Percentiles rank a stretch among this genome's conserved stretches.
Evolutionary conservation across 2,888 invertebrate genomes (phyloP).

Genomic region (Leptopilina syphax): DNA sequence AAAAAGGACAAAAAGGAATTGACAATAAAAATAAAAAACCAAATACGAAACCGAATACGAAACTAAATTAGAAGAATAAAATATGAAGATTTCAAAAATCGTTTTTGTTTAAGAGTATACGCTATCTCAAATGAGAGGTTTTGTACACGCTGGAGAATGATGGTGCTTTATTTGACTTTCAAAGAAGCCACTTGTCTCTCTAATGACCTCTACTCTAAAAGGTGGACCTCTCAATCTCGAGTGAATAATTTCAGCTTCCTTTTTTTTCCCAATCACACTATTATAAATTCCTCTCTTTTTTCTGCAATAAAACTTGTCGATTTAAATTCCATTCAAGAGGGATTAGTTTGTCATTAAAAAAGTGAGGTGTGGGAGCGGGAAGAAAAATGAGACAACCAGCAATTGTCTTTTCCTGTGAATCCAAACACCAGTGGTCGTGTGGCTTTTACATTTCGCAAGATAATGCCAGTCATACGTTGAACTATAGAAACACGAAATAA

Average conservation of each 20-base stretch:
- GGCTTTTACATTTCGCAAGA: conserved; percentile 60
- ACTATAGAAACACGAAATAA: conserved; percentile 55
- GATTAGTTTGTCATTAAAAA: not conserved
- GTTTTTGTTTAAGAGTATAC: too few species aligned
- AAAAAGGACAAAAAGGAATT: too few species aligned
- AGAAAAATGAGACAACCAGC: not conserved
- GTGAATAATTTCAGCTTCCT: too few species aligned
- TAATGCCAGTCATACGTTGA: conserved; percentile 63
- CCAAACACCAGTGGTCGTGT: conserved; percentile 43
- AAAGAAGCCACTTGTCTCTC: conserved; percentile 12
- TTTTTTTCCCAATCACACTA: too few species aligned
- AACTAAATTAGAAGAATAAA: too few species aligned
- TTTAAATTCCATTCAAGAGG: not conserved
- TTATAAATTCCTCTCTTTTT: not conserved
- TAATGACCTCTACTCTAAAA: not conserved
- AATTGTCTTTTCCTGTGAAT: conserved; percentile 8
- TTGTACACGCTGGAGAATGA: not conserved
- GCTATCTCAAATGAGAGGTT: not conserved
- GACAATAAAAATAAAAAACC: too few species aligned
- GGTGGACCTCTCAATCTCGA: not conserved
- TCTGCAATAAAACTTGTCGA: not conserved
- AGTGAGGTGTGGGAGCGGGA: not conserved
- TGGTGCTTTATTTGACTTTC: conserved; percentile 25
- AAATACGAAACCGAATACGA: too few species aligned
- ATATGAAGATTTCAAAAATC: too few species aligned